Evolutionary conservation across 2,888 invertebrate genomes (phyloP).

Genomic region (Microctonus aethiopoides): DNA sequence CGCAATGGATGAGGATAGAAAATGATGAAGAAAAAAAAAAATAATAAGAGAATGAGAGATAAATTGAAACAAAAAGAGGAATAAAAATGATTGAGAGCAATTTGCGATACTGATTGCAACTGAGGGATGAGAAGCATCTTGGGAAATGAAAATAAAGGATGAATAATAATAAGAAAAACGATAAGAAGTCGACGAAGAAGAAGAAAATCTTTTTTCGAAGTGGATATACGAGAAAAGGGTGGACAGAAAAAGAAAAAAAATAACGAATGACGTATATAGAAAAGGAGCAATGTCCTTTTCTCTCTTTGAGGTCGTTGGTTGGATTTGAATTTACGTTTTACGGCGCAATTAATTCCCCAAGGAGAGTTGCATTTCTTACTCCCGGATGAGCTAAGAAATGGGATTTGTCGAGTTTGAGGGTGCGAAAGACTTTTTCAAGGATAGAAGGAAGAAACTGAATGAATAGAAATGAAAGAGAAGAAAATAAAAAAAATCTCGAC

Average conservation of each 20-base stretch:
- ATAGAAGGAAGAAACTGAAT: neutral
- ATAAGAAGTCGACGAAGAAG: conserved; percentile 4
- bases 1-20: conserved; percentile 26
- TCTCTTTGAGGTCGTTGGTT: conserved; percentile 50
- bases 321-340: conserved; percentile 62
- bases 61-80: neutral
- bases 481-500: neutral
- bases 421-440: conserved; percentile 30
- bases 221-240: conserved; percentile 21
- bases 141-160: neutral
- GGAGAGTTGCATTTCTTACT: conserved; percentile 49
- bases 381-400: conserved; percentile 45
- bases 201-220: conserved; percentile 15
- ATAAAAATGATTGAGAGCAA: conserved; percentile 59
- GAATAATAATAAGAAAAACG: too few species aligned
- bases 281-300: conserved; percentile 38
- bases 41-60: neutral
- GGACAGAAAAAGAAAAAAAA: neutral
- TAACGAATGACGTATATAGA: neutral
- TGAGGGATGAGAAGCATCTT: conserved; percentile 41
- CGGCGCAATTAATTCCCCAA: conserved; percentile 63
- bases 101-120: conserved; percentile 62
- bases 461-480: conserved; percentile 11
- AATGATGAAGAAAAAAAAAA: too few species aligned
- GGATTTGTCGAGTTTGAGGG: conserved; percentile 47